These are phyloP conservation scores for Lynx canadensis DNA, from an alignment of 2,113 vertebrate genomes.

Conservation along the genomic window DNA sequence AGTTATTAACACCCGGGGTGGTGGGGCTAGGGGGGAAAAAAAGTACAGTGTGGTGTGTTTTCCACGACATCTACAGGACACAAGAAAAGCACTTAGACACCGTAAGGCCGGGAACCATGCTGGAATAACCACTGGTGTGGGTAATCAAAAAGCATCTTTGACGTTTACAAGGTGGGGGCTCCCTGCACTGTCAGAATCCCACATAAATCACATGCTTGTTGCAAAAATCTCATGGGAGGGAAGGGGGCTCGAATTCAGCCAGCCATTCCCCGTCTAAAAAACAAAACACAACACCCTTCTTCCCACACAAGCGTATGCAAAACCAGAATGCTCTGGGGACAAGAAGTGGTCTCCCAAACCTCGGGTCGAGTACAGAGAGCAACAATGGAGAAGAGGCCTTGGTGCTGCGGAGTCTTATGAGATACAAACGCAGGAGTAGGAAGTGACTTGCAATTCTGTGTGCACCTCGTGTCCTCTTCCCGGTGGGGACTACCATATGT, in stretches of 20 bases:
- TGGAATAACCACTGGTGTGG: conserved; percentile 37
- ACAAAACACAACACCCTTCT: conserved; percentile 11
- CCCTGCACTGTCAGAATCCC: conserved; percentile 64
- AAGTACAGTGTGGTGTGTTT: conserved; percentile 75
- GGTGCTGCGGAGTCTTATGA: conserved; percentile 84
- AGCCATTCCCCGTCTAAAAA: conserved; percentile 69
- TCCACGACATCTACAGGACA: conserved; percentile 74
- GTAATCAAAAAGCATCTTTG: conserved; percentile 61
- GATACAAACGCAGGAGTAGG: conserved; percentile 85
- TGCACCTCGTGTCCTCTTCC: conserved; percentile 81
- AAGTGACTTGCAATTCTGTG: conserved; percentile 84
- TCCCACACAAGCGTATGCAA: conserved; percentile 60
- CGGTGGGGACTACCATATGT: conserved; percentile 89
- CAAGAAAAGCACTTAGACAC: conserved; percentile 79
- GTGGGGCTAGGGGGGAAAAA: neutral
- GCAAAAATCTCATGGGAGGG: conserved; percentile 48
- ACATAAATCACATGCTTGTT: conserved; percentile 67
- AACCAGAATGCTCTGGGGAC: conserved; percentile 71
- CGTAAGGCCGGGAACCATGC: conserved; percentile 72
- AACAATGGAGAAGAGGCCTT: conserved; percentile 75
- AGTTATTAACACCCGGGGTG: conserved; percentile 43
- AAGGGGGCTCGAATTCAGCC: conserved; percentile 68
- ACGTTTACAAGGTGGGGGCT: conserved; percentile 52
- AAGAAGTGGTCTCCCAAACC: conserved; percentile 72
- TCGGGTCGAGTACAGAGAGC: conserved; percentile 73